Conservation (phyloP, 2,113 vertebrate species). For the Petromus typicus region DNA sequence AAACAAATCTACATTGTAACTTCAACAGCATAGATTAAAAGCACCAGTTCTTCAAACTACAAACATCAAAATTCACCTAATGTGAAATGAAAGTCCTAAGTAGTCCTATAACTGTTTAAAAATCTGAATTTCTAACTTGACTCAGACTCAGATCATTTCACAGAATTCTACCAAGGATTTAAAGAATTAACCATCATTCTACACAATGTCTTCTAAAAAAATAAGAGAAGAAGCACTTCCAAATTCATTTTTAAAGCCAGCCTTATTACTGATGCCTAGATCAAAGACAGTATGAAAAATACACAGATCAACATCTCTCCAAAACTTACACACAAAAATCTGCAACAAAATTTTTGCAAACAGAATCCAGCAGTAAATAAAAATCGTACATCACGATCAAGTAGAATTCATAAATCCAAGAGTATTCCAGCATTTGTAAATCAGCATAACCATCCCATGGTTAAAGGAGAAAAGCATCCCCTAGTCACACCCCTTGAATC, state of each 20-base stretch:
- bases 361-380: not conserved
- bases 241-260: not conserved
- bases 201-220: not conserved
- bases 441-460: not conserved
- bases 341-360: not conserved
- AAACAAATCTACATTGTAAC: not conserved
- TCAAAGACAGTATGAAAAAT: not conserved
- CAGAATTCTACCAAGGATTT: not conserved
- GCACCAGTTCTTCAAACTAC: not conserved
- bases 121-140: not conserved
- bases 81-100: not conserved
- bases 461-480: not conserved
- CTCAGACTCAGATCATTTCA: not conserved
- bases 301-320: not conserved
- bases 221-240: not conserved
- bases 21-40: not conserved
- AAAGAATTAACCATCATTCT: not conserved
- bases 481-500: not conserved
- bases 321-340: not conserved
- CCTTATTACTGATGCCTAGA: not conserved
- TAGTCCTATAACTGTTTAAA: not conserved
- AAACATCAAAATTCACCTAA: not conserved
- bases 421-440: not conserved
- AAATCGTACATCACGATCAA: not conserved
- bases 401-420: not conserved